Percentiles rank a stretch among this genome's conserved stretches.
phyloP scores from a whole-genome alignment of 2,888 invertebrate species.

The Chymomyza procnemis region DNA sequence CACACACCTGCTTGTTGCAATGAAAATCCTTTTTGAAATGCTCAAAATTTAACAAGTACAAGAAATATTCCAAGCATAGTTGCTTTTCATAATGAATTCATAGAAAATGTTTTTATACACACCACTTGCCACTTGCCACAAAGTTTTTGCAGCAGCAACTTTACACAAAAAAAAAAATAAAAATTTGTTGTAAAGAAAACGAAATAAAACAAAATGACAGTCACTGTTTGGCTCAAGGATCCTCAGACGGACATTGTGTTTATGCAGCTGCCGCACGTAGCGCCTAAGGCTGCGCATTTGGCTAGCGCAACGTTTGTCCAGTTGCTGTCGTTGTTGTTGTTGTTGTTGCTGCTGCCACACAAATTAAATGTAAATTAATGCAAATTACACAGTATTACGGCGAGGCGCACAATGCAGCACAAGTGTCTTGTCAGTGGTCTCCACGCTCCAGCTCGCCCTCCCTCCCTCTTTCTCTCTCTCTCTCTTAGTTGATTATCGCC shows the following conservation, averaged over 20 bases:
- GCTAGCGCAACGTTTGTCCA: constrained; percentile 7
- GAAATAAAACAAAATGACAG: background rate
- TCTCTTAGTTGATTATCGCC: constrained; percentile 5
- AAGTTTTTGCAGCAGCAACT: constrained; percentile 43
- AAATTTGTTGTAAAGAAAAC: background rate
- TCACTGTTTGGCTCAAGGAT: constrained; percentile 43
- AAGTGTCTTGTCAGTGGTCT: constrained; percentile 9
- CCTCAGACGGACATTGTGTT: constrained; percentile 33
- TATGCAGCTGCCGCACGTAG: background rate
- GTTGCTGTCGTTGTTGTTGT: background rate
- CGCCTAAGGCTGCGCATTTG: constrained; percentile 28
- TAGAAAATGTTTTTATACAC: constrained; percentile 28
- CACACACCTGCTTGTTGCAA: background rate
- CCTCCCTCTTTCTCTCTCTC: background rate
- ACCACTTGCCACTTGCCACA: constrained; percentile 5
- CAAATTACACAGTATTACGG: constrained; percentile 69
- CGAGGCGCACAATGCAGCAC: constrained; percentile 32
- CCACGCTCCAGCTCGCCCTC: constrained; percentile 13
- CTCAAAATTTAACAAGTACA: constrained; percentile 46
- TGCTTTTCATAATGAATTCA: constrained; percentile 55
- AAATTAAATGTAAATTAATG: constrained; percentile 74
- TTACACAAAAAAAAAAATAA: too few relatives aligned
- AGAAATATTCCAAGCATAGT: constrained; percentile 36
- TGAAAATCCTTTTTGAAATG: constrained; percentile 19
- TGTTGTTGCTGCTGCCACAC: constrained; percentile 21